These are phyloP conservation scores for Muscicapa comitata DNA, from an alignment of 2,797 vertebrate species.

Conservation along the genomic window DNA sequence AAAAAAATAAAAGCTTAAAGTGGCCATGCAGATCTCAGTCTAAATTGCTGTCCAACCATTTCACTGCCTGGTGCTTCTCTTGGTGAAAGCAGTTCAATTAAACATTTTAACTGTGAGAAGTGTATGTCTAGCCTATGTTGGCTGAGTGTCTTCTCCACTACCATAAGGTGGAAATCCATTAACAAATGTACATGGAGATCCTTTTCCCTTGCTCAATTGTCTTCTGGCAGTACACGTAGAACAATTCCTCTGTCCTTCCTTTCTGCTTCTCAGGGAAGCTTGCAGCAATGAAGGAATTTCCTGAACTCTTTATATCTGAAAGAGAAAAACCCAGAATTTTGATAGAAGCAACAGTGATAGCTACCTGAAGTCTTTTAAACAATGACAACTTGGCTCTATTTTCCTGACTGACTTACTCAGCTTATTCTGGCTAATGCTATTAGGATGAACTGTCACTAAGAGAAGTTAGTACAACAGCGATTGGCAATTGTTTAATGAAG, in stretches of 20 bases:
- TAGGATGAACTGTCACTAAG: neutral
- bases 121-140: constrained; percentile 32
- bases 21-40: neutral
- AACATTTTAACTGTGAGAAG: neutral
- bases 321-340: neutral
- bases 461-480: neutral
- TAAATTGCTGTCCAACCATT: neutral
- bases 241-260: constrained; percentile 21
- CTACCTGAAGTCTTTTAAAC: neutral
- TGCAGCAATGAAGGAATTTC: neutral
- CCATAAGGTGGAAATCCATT: constrained; percentile 64
- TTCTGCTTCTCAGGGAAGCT: constrained; percentile 35
- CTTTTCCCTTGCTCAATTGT: constrained; percentile 43
- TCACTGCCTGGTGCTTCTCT: neutral
- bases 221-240: constrained; percentile 31
- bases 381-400: neutral
- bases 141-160: constrained; percentile 59
- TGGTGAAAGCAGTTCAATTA: neutral
- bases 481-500: neutral
- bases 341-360: neutral
- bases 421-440: neutral
- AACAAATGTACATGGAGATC: constrained; percentile 21
- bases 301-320: constrained; percentile 53
- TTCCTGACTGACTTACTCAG: neutral
- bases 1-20: neutral